Evolutionary conservation across 64 coral and sea anemone genomes (phyloP), one percentile per base, ranked within the genome.

Genomic region (Dendrophyllia cribrosa): DNA sequence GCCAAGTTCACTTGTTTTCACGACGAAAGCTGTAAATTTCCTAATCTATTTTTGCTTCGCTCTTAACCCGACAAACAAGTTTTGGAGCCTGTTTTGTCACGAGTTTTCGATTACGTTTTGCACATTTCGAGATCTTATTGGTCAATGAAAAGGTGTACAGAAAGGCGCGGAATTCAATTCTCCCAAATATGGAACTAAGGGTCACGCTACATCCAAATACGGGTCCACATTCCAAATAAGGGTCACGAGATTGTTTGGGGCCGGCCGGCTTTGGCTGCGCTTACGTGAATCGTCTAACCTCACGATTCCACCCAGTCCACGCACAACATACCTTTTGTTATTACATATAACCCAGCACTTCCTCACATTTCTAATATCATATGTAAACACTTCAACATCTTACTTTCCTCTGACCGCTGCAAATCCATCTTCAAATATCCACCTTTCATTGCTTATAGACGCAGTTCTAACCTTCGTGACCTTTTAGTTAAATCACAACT

Each of bases 181-280:
- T 67, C 34, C 72, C 80, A 67, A 84, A 84, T 84, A 84, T 11
- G 80, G 80, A 51, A 83, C 59, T 66, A 84, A 50, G 80, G 80
- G 80, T 66, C 61, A 67, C 61, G 80, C 52, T 15, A 51, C 50
- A 25, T 59, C 77, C 80, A 84, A 84, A 84, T 84, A 84, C 80
- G 62, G 80, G 61, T 66, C 34, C 15, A 62, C 62, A 3, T 63
- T 13, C 78, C 78, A 82, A 82, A 82, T 82, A 82, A 64, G 78
- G 78, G 78, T 79, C 76, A 79, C 52, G 23, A 34, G 9, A 2
- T 2, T 9, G 8, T 22, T 34, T 34, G 34, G 34, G 34, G 34
- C 34, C 34, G 34, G 34, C 2, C 34, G 34, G 0, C 2, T 34
- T 34, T 1, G 34, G 34, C 34, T 34, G 34, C 34, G 12, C 6